phyloP scores from a whole-genome alignment of 2,797 vertebrate genomes.

The Micrastur ruficollis region DNA sequence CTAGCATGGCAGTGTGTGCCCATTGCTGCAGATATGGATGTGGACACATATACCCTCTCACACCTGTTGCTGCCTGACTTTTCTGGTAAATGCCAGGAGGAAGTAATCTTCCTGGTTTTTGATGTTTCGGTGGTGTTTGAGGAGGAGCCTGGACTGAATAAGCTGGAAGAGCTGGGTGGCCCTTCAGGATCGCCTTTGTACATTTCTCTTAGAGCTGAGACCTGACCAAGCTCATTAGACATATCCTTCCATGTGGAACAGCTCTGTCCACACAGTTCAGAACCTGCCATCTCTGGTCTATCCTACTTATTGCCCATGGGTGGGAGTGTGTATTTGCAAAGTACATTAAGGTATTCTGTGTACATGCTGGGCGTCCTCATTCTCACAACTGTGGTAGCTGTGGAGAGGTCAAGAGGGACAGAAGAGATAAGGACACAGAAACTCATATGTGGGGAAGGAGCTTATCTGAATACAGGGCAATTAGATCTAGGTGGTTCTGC shows the following conservation, averaged over 20 bases:
- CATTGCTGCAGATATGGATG: neutral
- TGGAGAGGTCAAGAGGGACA: neutral
- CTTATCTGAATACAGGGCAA: neutral
- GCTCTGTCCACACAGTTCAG: neutral
- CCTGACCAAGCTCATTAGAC: neutral
- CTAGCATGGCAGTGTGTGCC: neutral
- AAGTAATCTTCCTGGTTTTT: neutral
- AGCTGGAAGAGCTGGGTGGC: neutral
- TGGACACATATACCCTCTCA: neutral
- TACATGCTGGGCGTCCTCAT: neutral
- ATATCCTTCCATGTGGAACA: neutral
- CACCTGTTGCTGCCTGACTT: neutral
- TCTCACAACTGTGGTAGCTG: neutral
- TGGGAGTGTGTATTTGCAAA: neutral
- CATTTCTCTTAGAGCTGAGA: neutral
- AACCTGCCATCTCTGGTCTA: accelerated
- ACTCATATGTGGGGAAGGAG: accelerated
- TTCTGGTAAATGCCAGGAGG: neutral
- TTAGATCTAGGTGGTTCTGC: accelerated
- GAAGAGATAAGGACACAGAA: neutral
- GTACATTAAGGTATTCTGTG: neutral
- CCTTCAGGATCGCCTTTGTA: neutral
- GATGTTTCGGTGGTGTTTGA: neutral
- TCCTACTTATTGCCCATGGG: accelerated
- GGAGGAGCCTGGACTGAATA: neutral